Evolutionary conservation across 1,140 invertebrate genomes (phyloP).

Genomic region (Zaprionus africanus): DNA sequence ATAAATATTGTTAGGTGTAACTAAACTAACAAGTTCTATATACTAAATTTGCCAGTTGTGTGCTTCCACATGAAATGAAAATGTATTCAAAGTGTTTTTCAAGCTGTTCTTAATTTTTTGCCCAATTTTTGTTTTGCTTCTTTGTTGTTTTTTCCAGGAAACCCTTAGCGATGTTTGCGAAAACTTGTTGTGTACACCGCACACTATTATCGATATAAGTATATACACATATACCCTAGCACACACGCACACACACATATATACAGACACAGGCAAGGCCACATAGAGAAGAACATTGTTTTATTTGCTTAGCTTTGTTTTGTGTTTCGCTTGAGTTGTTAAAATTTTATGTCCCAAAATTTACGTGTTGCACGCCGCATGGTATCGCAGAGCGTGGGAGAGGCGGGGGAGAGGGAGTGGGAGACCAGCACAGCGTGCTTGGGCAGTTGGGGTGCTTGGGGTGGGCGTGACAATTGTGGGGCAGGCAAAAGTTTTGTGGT

Average conservation of each 20-base stretch:
- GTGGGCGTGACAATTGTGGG: slow-evolving; percentile 16
- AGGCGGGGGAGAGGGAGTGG: background rate
- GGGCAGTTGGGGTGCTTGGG: background rate
- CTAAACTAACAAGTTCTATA: background rate
- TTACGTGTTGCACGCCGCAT: slow-evolving; percentile 61
- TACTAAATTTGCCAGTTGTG: background rate
- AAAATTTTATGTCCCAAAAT: slow-evolving; percentile 72
- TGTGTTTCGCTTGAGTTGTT: slow-evolving; percentile 55
- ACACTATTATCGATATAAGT: slow-evolving; percentile 3
- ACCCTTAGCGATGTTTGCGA: background rate
- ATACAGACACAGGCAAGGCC: background rate
- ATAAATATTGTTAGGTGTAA: background rate
- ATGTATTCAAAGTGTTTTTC: background rate
- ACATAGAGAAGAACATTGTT: slow-evolving; percentile 20
- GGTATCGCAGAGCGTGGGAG: background rate
- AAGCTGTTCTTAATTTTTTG: background rate
- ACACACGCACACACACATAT: background rate
- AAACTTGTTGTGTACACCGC: background rate
- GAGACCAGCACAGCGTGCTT: background rate
- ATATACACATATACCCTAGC: background rate
- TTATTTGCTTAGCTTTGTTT: slow-evolving; percentile 50
- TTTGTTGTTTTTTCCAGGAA: background rate
- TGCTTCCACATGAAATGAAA: background rate
- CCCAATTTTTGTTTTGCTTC: background rate
- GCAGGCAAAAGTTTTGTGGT: slow-evolving; percentile 9